phyloP scores from a whole-genome alignment of 1,140 invertebrate genomes.

The Mya arenaria region DNA sequence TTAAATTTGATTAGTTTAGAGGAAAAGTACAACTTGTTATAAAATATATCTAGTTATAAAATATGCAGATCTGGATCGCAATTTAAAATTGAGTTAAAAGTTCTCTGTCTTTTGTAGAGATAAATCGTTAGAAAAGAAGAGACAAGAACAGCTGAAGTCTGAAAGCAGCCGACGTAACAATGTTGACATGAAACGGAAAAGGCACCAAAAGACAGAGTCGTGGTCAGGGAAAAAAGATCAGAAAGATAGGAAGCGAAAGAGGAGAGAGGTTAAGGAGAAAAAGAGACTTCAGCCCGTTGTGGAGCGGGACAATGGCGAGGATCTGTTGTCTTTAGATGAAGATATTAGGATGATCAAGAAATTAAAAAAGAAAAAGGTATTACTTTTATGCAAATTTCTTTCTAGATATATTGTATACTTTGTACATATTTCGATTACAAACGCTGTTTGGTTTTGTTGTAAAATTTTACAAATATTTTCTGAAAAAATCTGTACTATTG shows the following conservation, averaged over 20 bases:
- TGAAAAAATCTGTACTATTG: background rate
- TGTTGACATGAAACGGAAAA: constrained; percentile 54
- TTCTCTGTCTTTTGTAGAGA: constrained; percentile 82
- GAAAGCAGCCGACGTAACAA: constrained; percentile 81
- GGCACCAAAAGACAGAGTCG: constrained; percentile 84
- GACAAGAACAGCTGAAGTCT: constrained; percentile 85
- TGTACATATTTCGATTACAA: background rate
- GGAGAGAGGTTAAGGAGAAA: constrained; percentile 82
- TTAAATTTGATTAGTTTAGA: too few relatives aligned
- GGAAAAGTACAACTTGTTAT: too few relatives aligned
- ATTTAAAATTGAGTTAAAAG: background rate
- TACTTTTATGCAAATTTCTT: background rate
- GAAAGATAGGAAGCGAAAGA: constrained; percentile 86
- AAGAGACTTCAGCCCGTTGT: constrained; percentile 80
- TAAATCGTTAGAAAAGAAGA: constrained; percentile 88
- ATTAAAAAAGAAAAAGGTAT: constrained; percentile 91
- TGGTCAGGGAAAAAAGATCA: constrained; percentile 92
- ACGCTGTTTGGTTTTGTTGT: background rate
- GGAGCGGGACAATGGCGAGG: constrained; percentile 82
- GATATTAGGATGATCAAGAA: constrained; percentile 94
- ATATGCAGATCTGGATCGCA: background rate
- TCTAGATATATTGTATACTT: background rate
- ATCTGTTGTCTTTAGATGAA: constrained; percentile 91
- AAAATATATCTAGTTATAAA: background rate
- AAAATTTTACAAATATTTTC: background rate